These are phyloP conservation scores for Drosophila histrio DNA, from an alignment of 2,888 invertebrate genomes.

Conservation along the genomic window DNA sequence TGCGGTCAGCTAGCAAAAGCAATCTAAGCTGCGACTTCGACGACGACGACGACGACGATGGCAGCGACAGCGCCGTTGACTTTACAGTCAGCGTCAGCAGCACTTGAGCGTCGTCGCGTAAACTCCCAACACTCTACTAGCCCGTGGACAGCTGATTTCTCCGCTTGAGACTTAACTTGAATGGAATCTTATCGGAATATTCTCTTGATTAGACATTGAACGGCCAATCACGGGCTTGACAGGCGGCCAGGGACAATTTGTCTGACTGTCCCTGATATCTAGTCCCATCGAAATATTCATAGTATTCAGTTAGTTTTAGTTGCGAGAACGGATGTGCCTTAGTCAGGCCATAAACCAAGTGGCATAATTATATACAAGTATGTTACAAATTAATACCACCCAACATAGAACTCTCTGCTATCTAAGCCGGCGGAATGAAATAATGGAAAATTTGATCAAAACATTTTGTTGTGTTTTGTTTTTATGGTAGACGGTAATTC, in stretches of 20 bases:
- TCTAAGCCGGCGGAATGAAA: slow-evolving; percentile 13
- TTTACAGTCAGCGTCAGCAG: not conserved
- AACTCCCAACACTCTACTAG: slow-evolving; percentile 38
- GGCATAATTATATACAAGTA: slow-evolving; percentile 16
- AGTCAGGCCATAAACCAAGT: slow-evolving; percentile 6
- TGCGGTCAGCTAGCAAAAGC: slow-evolving; percentile 6
- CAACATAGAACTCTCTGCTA: slow-evolving; percentile 4
- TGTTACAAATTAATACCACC: slow-evolving; percentile 8
- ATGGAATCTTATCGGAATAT: slow-evolving; percentile 64
- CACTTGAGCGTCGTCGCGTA: slow-evolving; percentile 44
- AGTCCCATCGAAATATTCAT: slow-evolving; percentile 19
- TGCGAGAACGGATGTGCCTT: slow-evolving; percentile 10
- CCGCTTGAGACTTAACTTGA: slow-evolving; percentile 20
- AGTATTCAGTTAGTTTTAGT: too few species aligned
- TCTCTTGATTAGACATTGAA: slow-evolving; percentile 48
- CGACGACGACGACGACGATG: not conserved
- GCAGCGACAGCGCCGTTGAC: not conserved
- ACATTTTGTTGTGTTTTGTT: not conserved
- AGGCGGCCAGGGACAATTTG: slow-evolving; percentile 22
- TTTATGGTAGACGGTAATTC: not conserved
- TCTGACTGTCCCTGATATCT: slow-evolving; percentile 32
- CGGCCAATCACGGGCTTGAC: slow-evolving; percentile 35
- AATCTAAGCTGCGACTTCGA: slow-evolving; percentile 16
- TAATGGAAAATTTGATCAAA: slow-evolving; percentile 54
- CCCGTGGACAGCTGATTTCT: slow-evolving; percentile 44